These are phyloP conservation scores for Ligdia adustata DNA, from an alignment of 2,888 invertebrate genomes.

Conservation along the genomic window DNA sequence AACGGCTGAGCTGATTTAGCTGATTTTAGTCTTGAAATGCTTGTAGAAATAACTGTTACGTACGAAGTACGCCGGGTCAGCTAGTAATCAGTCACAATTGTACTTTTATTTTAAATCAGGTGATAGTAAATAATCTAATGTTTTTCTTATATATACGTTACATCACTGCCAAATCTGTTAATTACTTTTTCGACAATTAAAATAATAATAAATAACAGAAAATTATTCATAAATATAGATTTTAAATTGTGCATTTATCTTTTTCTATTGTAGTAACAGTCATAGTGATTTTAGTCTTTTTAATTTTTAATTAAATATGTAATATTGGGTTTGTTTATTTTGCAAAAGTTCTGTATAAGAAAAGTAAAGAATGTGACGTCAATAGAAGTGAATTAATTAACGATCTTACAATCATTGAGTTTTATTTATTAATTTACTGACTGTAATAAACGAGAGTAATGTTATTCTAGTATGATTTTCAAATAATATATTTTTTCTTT, in stretches of 20 bases:
- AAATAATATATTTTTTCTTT: too few relatives aligned
- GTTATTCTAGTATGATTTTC: too few relatives aligned
- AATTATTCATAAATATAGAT: constrained; percentile 5
- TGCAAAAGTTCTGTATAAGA: too few relatives aligned
- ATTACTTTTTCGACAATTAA: constrained; percentile 13
- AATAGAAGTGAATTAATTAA: too few relatives aligned
- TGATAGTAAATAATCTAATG: neutral
- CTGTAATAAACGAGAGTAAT: too few relatives aligned
- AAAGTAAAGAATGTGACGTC: too few relatives aligned
- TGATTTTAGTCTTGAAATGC: too few relatives aligned
- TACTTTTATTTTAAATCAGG: constrained; percentile 3
- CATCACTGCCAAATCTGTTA: constrained; percentile 21
- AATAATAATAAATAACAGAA: constrained; percentile 12
- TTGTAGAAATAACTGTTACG: too few relatives aligned
- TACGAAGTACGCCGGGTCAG: too few relatives aligned
- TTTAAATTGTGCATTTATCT: constrained; percentile 32
- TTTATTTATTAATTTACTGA: too few relatives aligned
- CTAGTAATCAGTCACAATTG: constrained; percentile 19
- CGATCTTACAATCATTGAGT: too few relatives aligned
- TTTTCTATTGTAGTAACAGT: constrained; percentile 27
- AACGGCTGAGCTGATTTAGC: too few relatives aligned
- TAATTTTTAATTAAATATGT: neutral
- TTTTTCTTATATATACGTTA: constrained; percentile 1
- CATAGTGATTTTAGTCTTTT: constrained; percentile 28
- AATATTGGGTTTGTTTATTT: constrained; percentile 14